Conservation (phyloP, 2,797 vertebrate genomes). For the Clarias pachynema region DNA sequence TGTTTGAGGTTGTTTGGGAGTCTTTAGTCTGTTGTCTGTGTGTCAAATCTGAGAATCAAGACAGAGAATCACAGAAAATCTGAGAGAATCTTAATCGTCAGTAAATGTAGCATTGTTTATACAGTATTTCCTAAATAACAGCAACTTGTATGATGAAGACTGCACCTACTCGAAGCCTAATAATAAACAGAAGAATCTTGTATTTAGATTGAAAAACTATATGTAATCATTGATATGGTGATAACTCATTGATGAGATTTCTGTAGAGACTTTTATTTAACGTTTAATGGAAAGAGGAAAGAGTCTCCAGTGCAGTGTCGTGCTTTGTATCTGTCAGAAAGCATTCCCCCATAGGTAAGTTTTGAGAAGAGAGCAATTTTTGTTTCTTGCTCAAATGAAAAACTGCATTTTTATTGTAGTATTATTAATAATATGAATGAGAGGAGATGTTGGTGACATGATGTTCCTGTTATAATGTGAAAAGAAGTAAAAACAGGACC, state of each 20-base stretch:
- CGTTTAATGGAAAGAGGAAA: background rate
- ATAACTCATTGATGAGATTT: background rate
- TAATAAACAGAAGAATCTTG: background rate
- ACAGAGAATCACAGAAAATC: too few relatives aligned
- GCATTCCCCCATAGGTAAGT: too few relatives aligned
- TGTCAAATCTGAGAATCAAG: background rate
- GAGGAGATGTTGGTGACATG: background rate
- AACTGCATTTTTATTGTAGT: too few relatives aligned
- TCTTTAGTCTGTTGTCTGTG: background rate
- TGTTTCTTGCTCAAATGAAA: too few relatives aligned
- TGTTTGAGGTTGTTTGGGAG: background rate
- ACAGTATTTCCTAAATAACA: background rate
- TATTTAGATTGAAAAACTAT: background rate
- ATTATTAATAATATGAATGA: background rate
- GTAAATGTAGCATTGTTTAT: background rate
- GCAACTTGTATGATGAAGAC: background rate
- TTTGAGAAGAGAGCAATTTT: too few relatives aligned
- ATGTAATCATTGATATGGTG: background rate
- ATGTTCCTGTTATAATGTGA: background rate
- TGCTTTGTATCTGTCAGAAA: background rate
- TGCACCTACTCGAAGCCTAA: background rate
- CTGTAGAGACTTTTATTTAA: background rate
- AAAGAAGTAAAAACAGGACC: background rate
- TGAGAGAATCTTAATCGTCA: background rate
- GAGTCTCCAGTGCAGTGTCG: background rate